A percentile compares a stretch with the other conserved stretches of the same genome.
phyloP scores from a whole-genome alignment of 92 coral and sea anemone species.

The Phenganax marumi region DNA sequence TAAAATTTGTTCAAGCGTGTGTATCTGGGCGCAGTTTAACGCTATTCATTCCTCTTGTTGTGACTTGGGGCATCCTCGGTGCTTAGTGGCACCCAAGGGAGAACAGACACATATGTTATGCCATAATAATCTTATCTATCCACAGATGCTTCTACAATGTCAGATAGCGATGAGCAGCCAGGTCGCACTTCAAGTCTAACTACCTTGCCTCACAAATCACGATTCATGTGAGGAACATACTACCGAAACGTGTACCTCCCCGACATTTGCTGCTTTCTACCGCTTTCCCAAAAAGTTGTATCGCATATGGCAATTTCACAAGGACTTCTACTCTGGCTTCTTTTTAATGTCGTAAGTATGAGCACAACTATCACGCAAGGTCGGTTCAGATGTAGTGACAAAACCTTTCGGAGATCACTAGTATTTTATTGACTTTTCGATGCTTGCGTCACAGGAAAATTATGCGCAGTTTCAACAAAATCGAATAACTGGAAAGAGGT shows the following conservation, averaged over 20 bases:
- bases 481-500: neutral
- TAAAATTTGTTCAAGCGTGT: too few species aligned
- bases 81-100: conserved; percentile 9
- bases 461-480: conserved; percentile 31
- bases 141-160: conserved; percentile 10
- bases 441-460: conserved; percentile 15
- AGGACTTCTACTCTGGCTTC: neutral
- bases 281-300: neutral
- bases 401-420: too few species aligned
- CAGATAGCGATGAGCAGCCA: conserved; percentile 9
- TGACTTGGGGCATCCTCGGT: conserved; percentile 10
- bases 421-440: neutral
- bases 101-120: neutral
- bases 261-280: neutral
- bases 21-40: too few species aligned
- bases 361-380: neutral
- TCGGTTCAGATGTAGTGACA: neutral
- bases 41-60: conserved; percentile 2
- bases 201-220: neutral
- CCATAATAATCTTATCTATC: conserved; percentile 3
- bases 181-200: conserved; percentile 7
- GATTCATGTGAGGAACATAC: neutral
- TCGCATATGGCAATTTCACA: neutral
- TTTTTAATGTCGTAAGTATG: neutral
- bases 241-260: neutral